Percentiles rank a stretch among this genome's conserved stretches.
Evolutionary conservation across 2,888 invertebrate genomes (phyloP).

Genomic region (Cheiracanthium punctorium): DNA sequence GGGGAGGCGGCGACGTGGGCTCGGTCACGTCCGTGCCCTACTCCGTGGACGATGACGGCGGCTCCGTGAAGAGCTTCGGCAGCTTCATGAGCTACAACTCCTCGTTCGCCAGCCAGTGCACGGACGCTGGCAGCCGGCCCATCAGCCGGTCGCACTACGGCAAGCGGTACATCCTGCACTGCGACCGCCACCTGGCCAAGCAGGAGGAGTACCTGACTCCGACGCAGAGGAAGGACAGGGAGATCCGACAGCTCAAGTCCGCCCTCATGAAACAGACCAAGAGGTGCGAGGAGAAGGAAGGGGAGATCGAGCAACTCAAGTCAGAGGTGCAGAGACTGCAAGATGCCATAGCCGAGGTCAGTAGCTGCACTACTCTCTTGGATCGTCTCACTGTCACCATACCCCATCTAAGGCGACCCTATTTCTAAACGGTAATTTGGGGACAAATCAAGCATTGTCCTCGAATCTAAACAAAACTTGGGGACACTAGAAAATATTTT

Average conservation of each 20-base stretch:
- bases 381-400: no score
- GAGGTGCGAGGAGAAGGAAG: conserved; percentile 87
- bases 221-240: conserved; percentile 88
- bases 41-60: conserved; percentile 53
- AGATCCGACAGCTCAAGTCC: conserved; percentile 83
- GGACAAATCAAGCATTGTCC: no score
- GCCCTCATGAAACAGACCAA: conserved; percentile 84
- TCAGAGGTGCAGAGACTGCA: conserved; percentile 87
- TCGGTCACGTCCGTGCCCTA: conserved; percentile 34
- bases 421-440: no score
- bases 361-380: no score
- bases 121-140: conserved; percentile 40
- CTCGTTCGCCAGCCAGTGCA: conserved; percentile 46
- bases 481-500: no score
- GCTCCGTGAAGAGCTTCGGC: conserved; percentile 71
- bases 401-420: no score
- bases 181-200: conserved; percentile 81
- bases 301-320: conserved; percentile 86
- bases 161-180: conserved; percentile 85
- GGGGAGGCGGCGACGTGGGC: conserved; percentile 17
- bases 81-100: conserved; percentile 68
- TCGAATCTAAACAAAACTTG: no score
- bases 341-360: conserved; percentile 71
- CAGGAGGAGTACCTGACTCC: conserved; percentile 91
- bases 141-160: conserved; percentile 33